Base-by-base conservation (phyloP, 2,113 vertebrate species). In the Tonatia bakeri region DNA sequence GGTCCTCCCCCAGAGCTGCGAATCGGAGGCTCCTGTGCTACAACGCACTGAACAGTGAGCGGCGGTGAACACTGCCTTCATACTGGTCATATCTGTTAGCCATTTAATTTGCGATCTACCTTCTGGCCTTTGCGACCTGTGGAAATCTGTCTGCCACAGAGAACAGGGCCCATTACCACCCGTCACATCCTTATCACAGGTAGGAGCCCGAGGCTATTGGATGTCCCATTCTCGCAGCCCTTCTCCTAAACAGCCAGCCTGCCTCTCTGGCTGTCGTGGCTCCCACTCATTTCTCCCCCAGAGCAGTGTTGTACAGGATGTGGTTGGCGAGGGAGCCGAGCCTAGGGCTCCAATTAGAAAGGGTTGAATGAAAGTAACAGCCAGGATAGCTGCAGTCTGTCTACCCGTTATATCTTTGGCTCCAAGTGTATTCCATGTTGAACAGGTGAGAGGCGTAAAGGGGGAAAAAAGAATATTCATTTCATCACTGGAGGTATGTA, bases 81-180 rank as follows among this genome's bases (percentile, higher is more conserved):
- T 50, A 43, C 80, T 59, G 20, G 9, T 90, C n/a, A 72, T 52
- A 82, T 90, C 59, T 73, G 45, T 59, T 96, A 85, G 67, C 65
- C 81, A 70, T 94, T 94, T 97, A 77, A 96, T 90, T 96, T 92
- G 67, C 73, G 94, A 73, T 52, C 65, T 87, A 26, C 65, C 76
- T 77, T 69, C 87, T 95, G 77, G 81, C 65, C 86, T 93, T 81
- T 26, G 36, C 43, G 67, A 89, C 59, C 52, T 77, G n/a, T 72
- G 38, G 61, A 93, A 94, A 94, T 87, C 85, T 93, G 65, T 88
- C 67, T 59, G 72, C 38, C 61, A 64, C 33, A 31, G 85, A 86
- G 81, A 94, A 85, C 81, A 92, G 5, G 9, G 31, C 11, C 0
- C 14, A 67, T 89, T 96, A 92, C 88, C 85, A 92, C 85, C 86